A percentile compares a stretch with the other conserved stretches of the same genome.
Evolutionary conservation across 1,140 invertebrate genomes (phyloP).

Genomic region (Drosophila pseudoananassae): DNA sequence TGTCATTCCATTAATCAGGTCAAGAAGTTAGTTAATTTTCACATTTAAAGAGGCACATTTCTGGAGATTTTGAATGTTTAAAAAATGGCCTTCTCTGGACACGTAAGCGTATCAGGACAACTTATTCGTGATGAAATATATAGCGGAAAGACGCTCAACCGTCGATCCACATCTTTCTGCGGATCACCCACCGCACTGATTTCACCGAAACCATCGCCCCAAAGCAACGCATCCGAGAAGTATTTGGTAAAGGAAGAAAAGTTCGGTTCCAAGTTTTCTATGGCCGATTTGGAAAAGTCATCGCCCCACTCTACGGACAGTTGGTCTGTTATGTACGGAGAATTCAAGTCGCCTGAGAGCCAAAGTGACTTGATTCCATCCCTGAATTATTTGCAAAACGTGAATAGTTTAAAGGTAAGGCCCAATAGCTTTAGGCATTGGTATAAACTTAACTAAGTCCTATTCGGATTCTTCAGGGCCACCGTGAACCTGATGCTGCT

Average conservation of each 20-base stretch:
- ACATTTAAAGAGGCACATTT: not conserved
- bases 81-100: slow-evolving; percentile 2
- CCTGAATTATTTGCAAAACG: slow-evolving; percentile 1
- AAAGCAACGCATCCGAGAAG: not conserved
- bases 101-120: not conserved
- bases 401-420: not conserved
- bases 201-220: not conserved
- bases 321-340: not conserved
- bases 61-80: not conserved
- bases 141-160: not conserved
- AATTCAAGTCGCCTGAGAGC: not conserved
- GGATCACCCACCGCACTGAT: not conserved
- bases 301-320: not conserved
- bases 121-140: not conserved
- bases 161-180: not conserved
- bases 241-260: not conserved
- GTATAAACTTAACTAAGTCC: not conserved
- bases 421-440: not conserved
- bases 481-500: not conserved
- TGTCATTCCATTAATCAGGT: not conserved
- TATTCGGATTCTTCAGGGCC: not conserved
- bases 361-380: not conserved
- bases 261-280: too few species aligned
- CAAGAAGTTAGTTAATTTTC: not conserved
- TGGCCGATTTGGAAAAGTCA: not conserved